Evolutionary conservation across 1,140 invertebrate genomes (phyloP), one percentile per base, ranked within the genome.

Genomic region (Nasonia longicornis): DNA sequence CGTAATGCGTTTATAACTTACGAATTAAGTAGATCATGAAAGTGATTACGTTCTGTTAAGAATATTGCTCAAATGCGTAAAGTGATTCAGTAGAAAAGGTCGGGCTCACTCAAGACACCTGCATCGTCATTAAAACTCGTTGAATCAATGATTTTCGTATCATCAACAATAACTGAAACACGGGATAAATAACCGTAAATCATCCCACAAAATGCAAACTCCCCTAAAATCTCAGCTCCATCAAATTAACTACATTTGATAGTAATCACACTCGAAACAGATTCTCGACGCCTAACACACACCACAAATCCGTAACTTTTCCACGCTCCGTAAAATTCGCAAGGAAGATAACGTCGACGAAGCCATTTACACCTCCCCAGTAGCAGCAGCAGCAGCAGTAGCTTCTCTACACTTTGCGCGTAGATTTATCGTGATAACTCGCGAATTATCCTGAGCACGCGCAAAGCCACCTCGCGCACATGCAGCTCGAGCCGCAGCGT

Each of bases 351-450:
- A 64, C 31, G 58, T 76, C 31, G 74, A 64, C 26, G 58, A 38
- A 14, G 8, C 20, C 20, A 14, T 74, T 74, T 26, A 26, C 48
- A 74, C 72, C 38, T 72, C 10, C 16, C 48, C 1, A 29, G 12
- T 1, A 3, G 31, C 3, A 35, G 31, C 31, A 22, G 12, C 7
- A 2, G 8, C 64, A 14, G 26, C 38, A 16, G 66, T 29, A 16
- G 66, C 66, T 26, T n/a, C 20, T 58, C 14, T 58, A 3, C 42
- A 48, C n/a, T 31, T 69, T 10, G 26, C 66, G 31, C 66, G 20
- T 38, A 71, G 52, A 73, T 73, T 79, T 73, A 73, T 45, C 26
- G 20, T 2, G 70, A 79, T 64, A 73, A 72, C 11, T 79, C 31
- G 35, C 2, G 35, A 79, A 79, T 73, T 64, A 64, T 22, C 29